Conservation (phyloP, 2,797 vertebrate species). For the Vireo griseus region DNA sequence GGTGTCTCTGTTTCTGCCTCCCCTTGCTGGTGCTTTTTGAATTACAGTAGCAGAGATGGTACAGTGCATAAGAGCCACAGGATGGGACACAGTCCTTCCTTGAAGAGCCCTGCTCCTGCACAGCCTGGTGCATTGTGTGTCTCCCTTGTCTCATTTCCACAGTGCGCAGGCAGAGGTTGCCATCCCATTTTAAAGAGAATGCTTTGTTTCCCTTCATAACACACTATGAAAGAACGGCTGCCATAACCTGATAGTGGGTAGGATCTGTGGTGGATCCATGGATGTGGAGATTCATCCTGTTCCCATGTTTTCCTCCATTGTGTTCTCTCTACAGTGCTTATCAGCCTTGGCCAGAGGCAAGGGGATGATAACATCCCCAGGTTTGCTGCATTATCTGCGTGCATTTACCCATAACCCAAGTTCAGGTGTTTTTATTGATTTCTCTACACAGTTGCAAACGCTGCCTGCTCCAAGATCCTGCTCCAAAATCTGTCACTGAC, state of each 20-base stretch:
- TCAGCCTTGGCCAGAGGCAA: background rate
- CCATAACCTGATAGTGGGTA: background rate
- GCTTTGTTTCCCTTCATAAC: background rate
- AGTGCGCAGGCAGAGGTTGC: background rate
- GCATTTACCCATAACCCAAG: background rate
- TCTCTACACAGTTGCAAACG: background rate
- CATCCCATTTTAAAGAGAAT: background rate
- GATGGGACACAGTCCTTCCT: background rate
- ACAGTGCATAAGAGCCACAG: accelerated
- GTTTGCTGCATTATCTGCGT: background rate
- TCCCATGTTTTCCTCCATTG: background rate
- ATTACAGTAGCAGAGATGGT: background rate
- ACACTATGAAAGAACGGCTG: background rate
- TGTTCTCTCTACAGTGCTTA: background rate
- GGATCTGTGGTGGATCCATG: background rate
- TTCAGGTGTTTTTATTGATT: background rate
- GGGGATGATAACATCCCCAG: background rate
- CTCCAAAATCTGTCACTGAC: background rate
- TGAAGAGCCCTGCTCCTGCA: background rate
- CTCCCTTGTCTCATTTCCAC: background rate
- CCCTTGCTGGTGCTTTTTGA: background rate
- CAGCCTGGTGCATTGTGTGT: accelerated
- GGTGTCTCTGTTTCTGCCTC: background rate
- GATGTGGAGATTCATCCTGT: background rate
- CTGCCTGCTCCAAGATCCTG: background rate